Evolutionary conservation across 2,888 invertebrate genomes (phyloP).

Genomic region (Nudaria mundana): DNA sequence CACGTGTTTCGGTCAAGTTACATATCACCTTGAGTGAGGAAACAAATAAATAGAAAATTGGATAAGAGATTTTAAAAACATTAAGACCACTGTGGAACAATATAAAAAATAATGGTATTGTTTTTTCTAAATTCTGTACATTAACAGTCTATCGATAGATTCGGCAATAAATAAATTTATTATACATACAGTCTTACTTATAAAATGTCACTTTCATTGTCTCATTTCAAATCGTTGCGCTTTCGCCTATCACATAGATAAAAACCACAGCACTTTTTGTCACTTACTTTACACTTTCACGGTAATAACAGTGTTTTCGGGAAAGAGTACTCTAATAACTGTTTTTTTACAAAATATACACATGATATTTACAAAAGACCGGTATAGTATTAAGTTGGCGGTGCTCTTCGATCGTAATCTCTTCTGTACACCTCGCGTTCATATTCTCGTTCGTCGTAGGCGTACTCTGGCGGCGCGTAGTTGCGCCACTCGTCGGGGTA

Average conservation of each 20-base stretch:
- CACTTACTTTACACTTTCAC: constrained; percentile 70
- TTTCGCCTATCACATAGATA: constrained; percentile 76
- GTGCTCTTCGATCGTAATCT: constrained; percentile 84
- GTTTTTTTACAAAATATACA: constrained; percentile 65
- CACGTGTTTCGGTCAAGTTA: constrained; percentile 66
- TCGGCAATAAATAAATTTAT: constrained; percentile 76
- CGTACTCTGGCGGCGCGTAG: constrained; percentile 73
- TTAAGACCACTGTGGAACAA: constrained; percentile 63
- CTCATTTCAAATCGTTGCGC: constrained; percentile 57
- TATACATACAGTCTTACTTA: constrained; percentile 77
- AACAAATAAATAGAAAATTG: constrained; percentile 66
- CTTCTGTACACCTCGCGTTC: constrained; percentile 81
- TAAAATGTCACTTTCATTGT: constrained; percentile 60
- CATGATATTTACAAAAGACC: constrained; percentile 58
- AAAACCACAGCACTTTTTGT: constrained; percentile 79
- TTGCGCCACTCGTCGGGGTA: constrained; percentile 77
- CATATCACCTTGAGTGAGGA: constrained; percentile 51
- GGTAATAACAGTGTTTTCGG: constrained; percentile 58
- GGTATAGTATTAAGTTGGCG: constrained; percentile 68
- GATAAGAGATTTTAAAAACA: constrained; percentile 51
- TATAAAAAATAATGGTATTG: constrained; percentile 68
- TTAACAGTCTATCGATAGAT: constrained; percentile 66
- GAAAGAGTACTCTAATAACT: constrained; percentile 50
- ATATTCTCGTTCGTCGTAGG: constrained; percentile 78
- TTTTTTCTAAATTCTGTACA: constrained; percentile 66